A percentile compares a stretch with the other conserved stretches of the same genome.
Evolutionary conservation across 2,113 vertebrate species (phyloP).

Genomic region (Taxidea taxus): DNA sequence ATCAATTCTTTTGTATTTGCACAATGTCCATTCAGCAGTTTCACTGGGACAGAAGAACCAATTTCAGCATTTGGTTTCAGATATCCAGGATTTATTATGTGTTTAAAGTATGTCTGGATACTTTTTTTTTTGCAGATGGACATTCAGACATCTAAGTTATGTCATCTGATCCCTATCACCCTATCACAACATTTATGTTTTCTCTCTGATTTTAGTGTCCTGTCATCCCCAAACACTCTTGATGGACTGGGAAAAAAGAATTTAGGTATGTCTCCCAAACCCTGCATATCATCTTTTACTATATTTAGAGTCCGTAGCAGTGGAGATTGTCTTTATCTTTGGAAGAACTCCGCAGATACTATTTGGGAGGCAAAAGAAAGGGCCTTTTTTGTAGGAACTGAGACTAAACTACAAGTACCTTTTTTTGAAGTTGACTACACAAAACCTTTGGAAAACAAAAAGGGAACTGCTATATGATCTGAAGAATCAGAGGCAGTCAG

Average conservation of each 20-base stretch:
- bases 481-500: not conserved
- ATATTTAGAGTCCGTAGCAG: not conserved
- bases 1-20: conserved; percentile 42
- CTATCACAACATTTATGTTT: not conserved
- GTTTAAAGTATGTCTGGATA: not conserved
- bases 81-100: conserved; percentile 2
- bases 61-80: conserved; percentile 59
- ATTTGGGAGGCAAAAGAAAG: not conserved
- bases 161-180: not conserved
- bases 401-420: not conserved
- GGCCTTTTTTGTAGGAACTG: not conserved
- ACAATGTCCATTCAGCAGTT: conserved; percentile 58
- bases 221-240: not conserved
- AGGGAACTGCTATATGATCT: not conserved
- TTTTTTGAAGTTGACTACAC: not conserved
- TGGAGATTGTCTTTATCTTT: not conserved
- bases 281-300: accelerated
- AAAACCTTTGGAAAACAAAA: not conserved
- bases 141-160: not conserved
- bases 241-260: not conserved
- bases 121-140: not conserved
- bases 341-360: not conserved
- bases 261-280: not conserved
- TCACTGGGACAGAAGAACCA: conserved; percentile 33
- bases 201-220: not conserved